These are phyloP conservation scores for Palythoa heliodiscus DNA, from an alignment of 92 coral and sea anemone species.

Conservation along the genomic window DNA sequence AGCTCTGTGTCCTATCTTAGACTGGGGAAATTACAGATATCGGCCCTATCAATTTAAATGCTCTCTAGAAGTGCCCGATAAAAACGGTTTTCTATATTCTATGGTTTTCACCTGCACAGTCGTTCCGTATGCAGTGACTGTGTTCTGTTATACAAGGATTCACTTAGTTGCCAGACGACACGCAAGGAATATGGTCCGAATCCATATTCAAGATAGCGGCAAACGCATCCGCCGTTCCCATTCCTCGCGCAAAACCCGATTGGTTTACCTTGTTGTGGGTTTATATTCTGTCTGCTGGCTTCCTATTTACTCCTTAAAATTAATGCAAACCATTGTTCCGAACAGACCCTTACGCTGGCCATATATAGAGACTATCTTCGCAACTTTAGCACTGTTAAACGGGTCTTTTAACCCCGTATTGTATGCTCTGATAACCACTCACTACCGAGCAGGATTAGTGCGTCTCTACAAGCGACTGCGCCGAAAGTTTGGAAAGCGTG, in stretches of 20 bases:
- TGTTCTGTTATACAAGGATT: conserved; percentile 91
- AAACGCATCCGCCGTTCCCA: conserved; percentile 68
- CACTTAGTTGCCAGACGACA: conserved; percentile 95
- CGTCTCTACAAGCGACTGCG: conserved; percentile 72
- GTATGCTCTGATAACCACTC: conserved; percentile 92
- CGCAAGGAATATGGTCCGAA: conserved; percentile 85
- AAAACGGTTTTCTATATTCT: conserved; percentile 73
- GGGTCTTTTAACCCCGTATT: conserved; percentile 87
- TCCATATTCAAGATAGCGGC: conserved; percentile 83
- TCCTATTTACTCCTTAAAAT: conserved; percentile 72
- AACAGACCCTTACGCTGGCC: conserved; percentile 50
- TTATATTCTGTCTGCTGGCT: conserved; percentile 87
- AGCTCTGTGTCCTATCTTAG: conserved; percentile 72
- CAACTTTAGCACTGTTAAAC: conserved; percentile 73
- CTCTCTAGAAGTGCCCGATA: conserved; percentile 64
- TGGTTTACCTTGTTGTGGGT: conserved; percentile 85
- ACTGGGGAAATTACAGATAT: conserved; percentile 83
- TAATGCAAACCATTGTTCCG: conserved; percentile 64
- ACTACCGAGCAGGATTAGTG: conserved; percentile 78
- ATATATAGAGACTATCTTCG: conserved; percentile 54
- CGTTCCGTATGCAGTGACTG: conserved; percentile 68
- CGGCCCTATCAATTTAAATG: conserved; percentile 74
- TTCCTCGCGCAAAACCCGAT: conserved; percentile 79
- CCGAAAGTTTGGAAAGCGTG: conserved; percentile 57
- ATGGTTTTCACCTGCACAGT: conserved; percentile 62